Evolutionary conservation across 2,888 invertebrate species (phyloP).

Genomic region (Branchipolynoe longqiensis): DNA sequence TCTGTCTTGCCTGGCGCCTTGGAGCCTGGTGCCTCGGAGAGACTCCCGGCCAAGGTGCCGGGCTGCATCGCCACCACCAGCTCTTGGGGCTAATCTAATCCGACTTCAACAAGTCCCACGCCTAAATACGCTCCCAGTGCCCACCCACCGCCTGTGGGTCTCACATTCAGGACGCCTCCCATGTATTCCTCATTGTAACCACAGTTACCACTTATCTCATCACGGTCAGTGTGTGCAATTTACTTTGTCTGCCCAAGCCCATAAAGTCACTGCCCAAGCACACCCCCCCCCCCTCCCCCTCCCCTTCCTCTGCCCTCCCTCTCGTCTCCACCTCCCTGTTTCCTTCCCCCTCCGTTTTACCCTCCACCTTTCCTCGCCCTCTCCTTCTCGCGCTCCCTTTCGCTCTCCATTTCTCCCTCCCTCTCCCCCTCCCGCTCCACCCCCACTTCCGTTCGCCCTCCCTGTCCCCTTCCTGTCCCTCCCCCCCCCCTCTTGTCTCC

Average conservation of each 20-base stretch:
- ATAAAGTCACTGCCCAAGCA: conserved; percentile 22
- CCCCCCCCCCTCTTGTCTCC: too few species aligned
- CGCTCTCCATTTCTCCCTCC: too few species aligned
- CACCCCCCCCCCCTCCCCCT: neutral
- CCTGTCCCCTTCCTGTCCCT: too few species aligned
- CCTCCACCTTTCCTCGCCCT: too few species aligned
- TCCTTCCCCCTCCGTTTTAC: too few species aligned
- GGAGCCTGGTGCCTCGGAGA: too few species aligned
- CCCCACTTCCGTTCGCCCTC: too few species aligned
- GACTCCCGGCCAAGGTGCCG: neutral
- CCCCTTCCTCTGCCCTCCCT: too few species aligned
- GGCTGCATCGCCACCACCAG: neutral
- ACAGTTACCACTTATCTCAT: conserved; percentile 37
- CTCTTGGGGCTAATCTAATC: neutral
- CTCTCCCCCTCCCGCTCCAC: too few species aligned
- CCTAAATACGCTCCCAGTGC: neutral
- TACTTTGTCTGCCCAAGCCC: conserved; percentile 9
- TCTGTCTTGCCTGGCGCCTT: too few species aligned
- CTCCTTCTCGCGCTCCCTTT: too few species aligned
- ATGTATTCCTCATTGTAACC: conserved; percentile 26
- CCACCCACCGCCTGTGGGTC: neutral
- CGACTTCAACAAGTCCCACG: too few species aligned
- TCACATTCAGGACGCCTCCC: neutral
- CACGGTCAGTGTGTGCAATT: conserved; percentile 6
- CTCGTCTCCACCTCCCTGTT: neutral